A percentile compares a stretch with the other conserved stretches of the same genome.
Evolutionary conservation across 2,113 vertebrate species (phyloP).

Genomic region (Phylloscopus trochilus): DNA sequence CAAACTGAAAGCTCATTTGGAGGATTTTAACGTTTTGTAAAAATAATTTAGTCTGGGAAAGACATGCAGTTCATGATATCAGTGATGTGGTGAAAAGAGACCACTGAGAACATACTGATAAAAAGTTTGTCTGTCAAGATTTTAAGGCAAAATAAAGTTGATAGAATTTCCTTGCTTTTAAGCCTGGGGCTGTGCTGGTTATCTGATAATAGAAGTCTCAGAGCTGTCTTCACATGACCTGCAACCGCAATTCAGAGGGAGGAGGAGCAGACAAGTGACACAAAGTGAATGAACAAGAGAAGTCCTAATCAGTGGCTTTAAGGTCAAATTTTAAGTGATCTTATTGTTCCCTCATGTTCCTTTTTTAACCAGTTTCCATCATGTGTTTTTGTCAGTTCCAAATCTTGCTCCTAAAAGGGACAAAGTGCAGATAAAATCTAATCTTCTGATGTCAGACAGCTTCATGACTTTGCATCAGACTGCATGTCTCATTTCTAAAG

Average conservation of each 20-base stretch:
- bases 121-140: not conserved
- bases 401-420: not conserved
- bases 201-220: not conserved
- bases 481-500: not conserved
- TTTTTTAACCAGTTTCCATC: not conserved
- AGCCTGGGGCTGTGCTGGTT: not conserved
- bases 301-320: not conserved
- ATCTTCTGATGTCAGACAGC: not conserved
- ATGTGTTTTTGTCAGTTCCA: not conserved
- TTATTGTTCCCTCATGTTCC: not conserved
- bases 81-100: not conserved
- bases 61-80: not conserved
- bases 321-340: not conserved
- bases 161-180: not conserved
- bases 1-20: not conserved
- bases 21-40: not conserved
- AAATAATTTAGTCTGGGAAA: not conserved
- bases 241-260: not conserved
- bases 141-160: not conserved
- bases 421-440: constrained; percentile 12
- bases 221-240: not conserved
- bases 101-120: not conserved
- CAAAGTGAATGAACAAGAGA: not conserved
- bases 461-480: not conserved
- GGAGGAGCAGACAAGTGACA: not conserved